phyloP scores from a whole-genome alignment of 35 echinoderm and acorn worm genomes.

The Patiria miniata region DNA sequence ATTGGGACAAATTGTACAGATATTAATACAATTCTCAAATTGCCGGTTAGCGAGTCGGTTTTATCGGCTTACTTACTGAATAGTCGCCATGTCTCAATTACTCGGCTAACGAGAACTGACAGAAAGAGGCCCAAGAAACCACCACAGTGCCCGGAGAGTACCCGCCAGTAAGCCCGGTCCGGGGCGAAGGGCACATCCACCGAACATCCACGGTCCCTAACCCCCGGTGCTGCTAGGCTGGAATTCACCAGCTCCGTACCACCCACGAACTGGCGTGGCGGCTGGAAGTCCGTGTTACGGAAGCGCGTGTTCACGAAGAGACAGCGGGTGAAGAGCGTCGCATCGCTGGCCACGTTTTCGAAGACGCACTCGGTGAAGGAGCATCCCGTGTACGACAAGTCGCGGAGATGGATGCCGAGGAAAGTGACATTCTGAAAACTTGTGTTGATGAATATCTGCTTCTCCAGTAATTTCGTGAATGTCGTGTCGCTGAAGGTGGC shows the following conservation, averaged over 20 bases:
- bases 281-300: neutral
- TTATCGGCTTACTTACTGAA: neutral
- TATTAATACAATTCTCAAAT: too few relatives aligned
- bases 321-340: neutral
- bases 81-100: neutral
- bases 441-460: neutral
- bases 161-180: neutral
- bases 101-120: neutral
- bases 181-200: slow-evolving; percentile 15
- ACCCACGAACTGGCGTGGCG: neutral
- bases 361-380: neutral
- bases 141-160: neutral
- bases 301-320: neutral
- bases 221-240: too few relatives aligned
- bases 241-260: neutral
- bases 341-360: neutral
- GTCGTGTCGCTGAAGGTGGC: neutral
- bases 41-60: too few relatives aligned
- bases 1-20: too few relatives aligned
- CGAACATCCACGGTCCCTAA: neutral
- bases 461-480: neutral
- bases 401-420: neutral
- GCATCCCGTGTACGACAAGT: neutral
- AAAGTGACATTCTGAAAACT: neutral
- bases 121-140: neutral